Conservation (phyloP, 2,113 vertebrate genomes). For the Pithys albifrons region DNA sequence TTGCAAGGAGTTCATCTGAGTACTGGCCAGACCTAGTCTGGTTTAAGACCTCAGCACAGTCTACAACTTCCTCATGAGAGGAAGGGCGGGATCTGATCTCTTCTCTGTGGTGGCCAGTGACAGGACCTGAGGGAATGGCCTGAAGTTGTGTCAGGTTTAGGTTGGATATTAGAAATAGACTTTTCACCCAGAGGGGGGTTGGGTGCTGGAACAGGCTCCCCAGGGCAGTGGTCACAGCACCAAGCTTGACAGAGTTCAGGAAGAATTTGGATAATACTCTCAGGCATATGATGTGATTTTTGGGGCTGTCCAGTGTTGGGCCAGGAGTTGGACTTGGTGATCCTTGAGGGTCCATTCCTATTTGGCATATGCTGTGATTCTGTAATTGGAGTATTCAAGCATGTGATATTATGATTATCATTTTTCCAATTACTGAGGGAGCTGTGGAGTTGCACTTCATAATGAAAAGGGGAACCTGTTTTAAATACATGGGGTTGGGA, state of each 20-base stretch:
- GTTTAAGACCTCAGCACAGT: background rate
- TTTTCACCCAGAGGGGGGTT: background rate
- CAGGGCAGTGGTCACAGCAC: background rate
- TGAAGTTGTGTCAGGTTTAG: background rate
- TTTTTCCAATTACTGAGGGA: background rate
- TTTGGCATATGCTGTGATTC: background rate
- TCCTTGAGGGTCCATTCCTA: background rate
- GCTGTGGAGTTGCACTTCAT: background rate
- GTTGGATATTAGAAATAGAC: background rate
- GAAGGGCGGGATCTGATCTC: background rate
- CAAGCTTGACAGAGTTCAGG: background rate
- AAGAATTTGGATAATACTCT: background rate
- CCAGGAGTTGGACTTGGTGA: background rate
- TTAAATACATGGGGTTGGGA: background rate
- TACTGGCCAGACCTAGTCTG: background rate
- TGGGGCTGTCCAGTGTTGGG: background rate
- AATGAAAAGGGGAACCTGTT: background rate
- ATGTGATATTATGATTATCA: background rate
- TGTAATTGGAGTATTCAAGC: background rate
- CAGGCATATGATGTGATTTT: background rate
- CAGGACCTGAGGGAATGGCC: background rate
- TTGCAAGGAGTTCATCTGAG: background rate
- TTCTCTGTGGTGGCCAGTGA: background rate
- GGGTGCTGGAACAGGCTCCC: background rate
- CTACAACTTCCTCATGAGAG: background rate